Evolutionary conservation across 2,888 invertebrate species (phyloP).

Genomic region (Alentia gelatinosa): DNA sequence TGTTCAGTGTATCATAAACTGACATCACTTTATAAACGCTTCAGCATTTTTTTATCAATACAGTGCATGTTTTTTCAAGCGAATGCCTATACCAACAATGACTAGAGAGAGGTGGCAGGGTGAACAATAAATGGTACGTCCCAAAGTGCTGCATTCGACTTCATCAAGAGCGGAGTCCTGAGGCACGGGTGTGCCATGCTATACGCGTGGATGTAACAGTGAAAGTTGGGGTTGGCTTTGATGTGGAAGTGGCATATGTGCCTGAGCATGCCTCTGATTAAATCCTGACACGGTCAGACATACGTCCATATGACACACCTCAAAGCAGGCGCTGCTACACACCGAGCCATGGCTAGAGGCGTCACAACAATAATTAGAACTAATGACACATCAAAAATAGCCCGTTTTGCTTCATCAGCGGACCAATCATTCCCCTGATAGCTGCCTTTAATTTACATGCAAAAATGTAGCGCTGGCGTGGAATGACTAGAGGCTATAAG

Average conservation of each 20-base stretch:
- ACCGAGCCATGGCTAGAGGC: background rate
- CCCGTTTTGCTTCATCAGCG: constrained; percentile 44
- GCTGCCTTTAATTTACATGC: constrained; percentile 47
- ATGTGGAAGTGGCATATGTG: background rate
- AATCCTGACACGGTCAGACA: background rate
- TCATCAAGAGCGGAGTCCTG: too few relatives aligned
- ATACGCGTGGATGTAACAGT: too few relatives aligned
- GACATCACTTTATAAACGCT: background rate
- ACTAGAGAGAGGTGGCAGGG: too few relatives aligned
- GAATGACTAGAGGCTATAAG: constrained; percentile 35
- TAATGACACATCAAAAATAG: constrained; percentile 43
- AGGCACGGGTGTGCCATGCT: too few relatives aligned
- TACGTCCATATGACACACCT: background rate
- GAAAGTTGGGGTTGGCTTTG: background rate
- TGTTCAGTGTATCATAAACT: constrained; percentile 1
- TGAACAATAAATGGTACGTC: too few relatives aligned
- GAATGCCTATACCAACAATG: too few relatives aligned
- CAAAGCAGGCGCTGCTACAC: background rate
- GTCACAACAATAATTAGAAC: constrained; percentile 36
- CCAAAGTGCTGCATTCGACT: too few relatives aligned
- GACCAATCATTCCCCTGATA: constrained; percentile 38
- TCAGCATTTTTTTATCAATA: too few relatives aligned
- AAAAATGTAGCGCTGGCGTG: background rate
- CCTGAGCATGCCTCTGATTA: background rate
- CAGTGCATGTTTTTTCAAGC: too few relatives aligned